Conservation (phyloP, 2,797 vertebrate species). For the Darevskia mixta region DNA sequence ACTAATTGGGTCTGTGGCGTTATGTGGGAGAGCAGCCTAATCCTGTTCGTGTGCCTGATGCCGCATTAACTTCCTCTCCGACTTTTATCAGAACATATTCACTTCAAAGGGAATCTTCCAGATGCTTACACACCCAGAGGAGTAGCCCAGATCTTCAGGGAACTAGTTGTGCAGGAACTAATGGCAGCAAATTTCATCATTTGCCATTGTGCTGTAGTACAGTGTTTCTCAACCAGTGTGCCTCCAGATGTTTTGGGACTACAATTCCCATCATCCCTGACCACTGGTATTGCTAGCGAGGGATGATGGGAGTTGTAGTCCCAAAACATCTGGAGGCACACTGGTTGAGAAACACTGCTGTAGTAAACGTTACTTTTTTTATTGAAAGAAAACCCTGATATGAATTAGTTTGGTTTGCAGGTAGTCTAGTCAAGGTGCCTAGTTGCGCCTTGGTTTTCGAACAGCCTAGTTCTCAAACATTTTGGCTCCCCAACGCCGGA, state of each 20-base stretch:
- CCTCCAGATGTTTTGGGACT: too few species aligned
- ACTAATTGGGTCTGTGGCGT: slow-evolving; percentile 20
- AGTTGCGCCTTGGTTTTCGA: too few species aligned
- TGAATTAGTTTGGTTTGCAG: background rate
- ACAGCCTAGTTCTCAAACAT: too few species aligned
- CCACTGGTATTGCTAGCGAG: too few species aligned
- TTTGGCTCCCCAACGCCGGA: too few species aligned
- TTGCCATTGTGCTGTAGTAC: background rate
- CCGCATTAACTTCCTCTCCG: slow-evolving; percentile 37
- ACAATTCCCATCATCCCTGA: too few species aligned
- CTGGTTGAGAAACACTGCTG: too few species aligned
- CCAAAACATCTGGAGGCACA: too few species aligned
- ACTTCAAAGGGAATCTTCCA: background rate
- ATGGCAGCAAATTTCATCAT: slow-evolving; percentile 15
- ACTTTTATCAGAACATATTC: slow-evolving; percentile 6
- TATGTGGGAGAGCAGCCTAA: slow-evolving; percentile 33
- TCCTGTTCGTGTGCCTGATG: slow-evolving; percentile 26
- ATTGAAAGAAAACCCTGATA: background rate
- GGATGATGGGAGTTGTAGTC: too few species aligned
- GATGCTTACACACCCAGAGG: background rate
- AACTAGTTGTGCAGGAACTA: background rate
- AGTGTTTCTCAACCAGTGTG: too few species aligned
- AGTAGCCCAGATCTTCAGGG: slow-evolving; percentile 5
- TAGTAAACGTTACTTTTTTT: background rate
- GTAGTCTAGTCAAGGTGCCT: too few species aligned